phyloP scores from a whole-genome alignment of 2,113 vertebrate species.

The Damaliscus lunatus region DNA sequence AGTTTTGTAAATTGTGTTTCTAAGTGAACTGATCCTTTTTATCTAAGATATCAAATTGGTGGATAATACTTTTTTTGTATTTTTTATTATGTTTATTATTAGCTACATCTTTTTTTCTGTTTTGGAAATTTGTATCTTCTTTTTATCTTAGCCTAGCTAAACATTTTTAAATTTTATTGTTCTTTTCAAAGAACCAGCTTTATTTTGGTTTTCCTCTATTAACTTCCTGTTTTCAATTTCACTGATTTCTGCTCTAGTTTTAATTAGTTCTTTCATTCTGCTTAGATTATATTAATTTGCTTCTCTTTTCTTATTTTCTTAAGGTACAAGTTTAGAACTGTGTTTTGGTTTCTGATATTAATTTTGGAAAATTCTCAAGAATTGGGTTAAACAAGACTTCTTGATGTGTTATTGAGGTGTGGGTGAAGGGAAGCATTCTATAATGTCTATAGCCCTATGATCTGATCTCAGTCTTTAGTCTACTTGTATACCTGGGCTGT shows the following conservation, averaged over 20 bases:
- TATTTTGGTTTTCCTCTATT: not conserved
- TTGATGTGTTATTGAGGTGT: not conserved
- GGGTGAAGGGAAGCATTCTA: not conserved
- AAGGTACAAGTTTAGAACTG: not conserved
- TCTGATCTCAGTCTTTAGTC: not conserved
- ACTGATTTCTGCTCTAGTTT: not conserved
- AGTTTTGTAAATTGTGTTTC: not conserved
- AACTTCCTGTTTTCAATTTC: not conserved
- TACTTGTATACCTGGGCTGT: not conserved
- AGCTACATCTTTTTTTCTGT: not conserved
- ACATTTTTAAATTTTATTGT: not conserved
- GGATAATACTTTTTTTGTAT: not conserved
- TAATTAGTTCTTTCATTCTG: not conserved
- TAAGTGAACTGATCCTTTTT: not conserved
- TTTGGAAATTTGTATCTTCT: not conserved
- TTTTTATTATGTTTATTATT: not conserved
- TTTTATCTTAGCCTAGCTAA: not conserved
- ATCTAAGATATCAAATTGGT: not conserved
- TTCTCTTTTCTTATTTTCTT: not conserved
- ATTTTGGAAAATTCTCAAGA: not conserved
- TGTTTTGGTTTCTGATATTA: not conserved
- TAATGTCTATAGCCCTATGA: not conserved
- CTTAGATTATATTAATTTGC: not conserved
- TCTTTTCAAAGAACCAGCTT: not conserved
- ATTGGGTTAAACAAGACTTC: not conserved